These are phyloP conservation scores for Heliconius hewitsoni DNA, from an alignment of 1,140 invertebrate genomes.

Conservation along the genomic window DNA sequence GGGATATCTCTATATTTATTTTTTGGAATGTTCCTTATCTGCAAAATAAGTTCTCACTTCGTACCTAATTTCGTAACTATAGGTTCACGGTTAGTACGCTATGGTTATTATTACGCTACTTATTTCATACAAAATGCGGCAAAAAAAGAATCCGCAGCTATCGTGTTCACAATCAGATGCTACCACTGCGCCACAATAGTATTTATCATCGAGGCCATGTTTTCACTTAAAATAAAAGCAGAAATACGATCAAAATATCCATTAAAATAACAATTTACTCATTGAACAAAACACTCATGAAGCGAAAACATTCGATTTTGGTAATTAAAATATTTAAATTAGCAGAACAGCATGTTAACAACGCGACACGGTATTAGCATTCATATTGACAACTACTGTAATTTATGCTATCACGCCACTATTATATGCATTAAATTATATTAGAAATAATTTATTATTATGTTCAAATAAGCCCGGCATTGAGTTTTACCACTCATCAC, in stretches of 20 bases:
- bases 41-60: too few relatives aligned
- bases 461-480: background rate
- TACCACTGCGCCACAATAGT: too few relatives aligned
- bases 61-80: too few relatives aligned
- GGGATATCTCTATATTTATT: too few relatives aligned
- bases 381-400: constrained; percentile 10
- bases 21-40: too few relatives aligned
- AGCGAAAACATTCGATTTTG: background rate
- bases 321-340: constrained; percentile 31
- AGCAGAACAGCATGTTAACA: constrained; percentile 2
- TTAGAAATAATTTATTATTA: background rate
- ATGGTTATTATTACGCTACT: too few relatives aligned
- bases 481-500: too few relatives aligned
- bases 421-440: constrained; percentile 10
- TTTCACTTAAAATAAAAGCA: background rate
- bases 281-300: background rate
- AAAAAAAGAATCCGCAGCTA: too few relatives aligned
- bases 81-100: too few relatives aligned
- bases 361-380: constrained; percentile 16
- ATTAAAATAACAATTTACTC: background rate
- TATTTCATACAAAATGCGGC: too few relatives aligned
- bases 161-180: too few relatives aligned
- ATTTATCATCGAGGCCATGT: too few relatives aligned
- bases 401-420: constrained; percentile 11
- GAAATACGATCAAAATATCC: background rate